Percentiles rank a stretch among this genome's conserved stretches.
phyloP scores from a whole-genome alignment of 2,888 invertebrate genomes.

The Balanococcus diminutus region DNA sequence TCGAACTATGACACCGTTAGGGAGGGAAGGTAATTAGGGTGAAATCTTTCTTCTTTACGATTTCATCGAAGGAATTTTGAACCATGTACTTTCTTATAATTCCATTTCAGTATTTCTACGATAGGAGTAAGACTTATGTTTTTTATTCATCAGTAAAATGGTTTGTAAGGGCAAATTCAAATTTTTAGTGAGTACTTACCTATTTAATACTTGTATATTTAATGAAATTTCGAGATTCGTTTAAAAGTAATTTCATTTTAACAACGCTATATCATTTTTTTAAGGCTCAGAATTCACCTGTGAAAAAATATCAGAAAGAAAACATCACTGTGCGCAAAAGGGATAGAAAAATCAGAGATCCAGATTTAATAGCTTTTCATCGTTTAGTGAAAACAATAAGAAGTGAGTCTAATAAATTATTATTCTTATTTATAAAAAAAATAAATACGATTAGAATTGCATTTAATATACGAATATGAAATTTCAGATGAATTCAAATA shows the following conservation, averaged over 20 bases:
- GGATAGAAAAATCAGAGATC: conserved; percentile 71
- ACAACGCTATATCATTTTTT: conserved; percentile 10
- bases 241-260: neutral
- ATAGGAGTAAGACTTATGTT: too few species aligned
- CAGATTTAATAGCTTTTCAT: conserved; percentile 79
- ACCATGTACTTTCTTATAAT: neutral
- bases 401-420: conserved; percentile 66
- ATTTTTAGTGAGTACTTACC: neutral
- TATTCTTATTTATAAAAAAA: conserved; percentile 39
- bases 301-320: conserved; percentile 55
- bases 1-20: neutral
- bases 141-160: neutral
- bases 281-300: conserved; percentile 48
- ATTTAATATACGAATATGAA: conserved; percentile 54
- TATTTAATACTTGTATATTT: neutral
- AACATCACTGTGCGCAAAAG: conserved; percentile 59
- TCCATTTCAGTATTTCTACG: neutral
- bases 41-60: neutral
- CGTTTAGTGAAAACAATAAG: conserved; percentile 80
- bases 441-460: conserved; percentile 25
- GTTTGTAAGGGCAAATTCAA: neutral
- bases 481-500: conserved; percentile 73
- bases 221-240: neutral
- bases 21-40: neutral
- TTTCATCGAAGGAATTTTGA: neutral